Percentiles rank a stretch among this genome's conserved stretches.
Conservation (phyloP, 2,113 vertebrate species). For the Prochilodus magdalenae region DNA sequence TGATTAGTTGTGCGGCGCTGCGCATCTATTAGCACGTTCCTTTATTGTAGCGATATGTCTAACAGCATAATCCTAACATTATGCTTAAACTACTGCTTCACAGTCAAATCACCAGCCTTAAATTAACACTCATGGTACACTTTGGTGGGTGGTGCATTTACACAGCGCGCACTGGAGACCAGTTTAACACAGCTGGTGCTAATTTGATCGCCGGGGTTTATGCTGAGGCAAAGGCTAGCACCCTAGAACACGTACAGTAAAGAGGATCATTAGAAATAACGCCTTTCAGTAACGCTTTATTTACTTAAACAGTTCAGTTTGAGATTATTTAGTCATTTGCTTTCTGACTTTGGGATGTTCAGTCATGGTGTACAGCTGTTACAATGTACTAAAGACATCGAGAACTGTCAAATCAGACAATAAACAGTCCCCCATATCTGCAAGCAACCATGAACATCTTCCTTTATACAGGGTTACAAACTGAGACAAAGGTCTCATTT, state of each 20-base stretch:
- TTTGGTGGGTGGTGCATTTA: slow-evolving; percentile 24
- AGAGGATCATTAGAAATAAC: background rate
- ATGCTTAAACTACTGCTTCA: slow-evolving; percentile 43
- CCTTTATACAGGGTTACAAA: too few relatives aligned
- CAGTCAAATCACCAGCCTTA: slow-evolving; percentile 44
- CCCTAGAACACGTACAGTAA: background rate
- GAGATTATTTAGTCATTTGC: background rate
- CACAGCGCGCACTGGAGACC: slow-evolving; percentile 40
- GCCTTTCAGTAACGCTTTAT: background rate
- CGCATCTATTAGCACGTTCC: slow-evolving; percentile 39
- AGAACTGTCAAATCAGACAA: too few relatives aligned
- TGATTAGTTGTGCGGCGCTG: slow-evolving; percentile 28
- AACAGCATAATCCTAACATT: slow-evolving; percentile 33
- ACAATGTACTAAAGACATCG: too few relatives aligned
- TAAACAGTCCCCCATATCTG: too few relatives aligned
- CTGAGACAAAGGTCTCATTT: too few relatives aligned
- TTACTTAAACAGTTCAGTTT: background rate
- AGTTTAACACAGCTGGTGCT: slow-evolving; percentile 41
- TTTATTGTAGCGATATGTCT: slow-evolving; percentile 23
- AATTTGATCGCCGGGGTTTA: slow-evolving; percentile 20
- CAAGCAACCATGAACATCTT: too few relatives aligned
- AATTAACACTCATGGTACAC: slow-evolving; percentile 41
- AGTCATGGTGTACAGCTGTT: background rate
- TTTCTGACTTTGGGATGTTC: too few relatives aligned
- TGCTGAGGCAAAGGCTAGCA: background rate